Conservation (phyloP, 2,888 invertebrate genomes). For the Teleiodes luculella region DNA sequence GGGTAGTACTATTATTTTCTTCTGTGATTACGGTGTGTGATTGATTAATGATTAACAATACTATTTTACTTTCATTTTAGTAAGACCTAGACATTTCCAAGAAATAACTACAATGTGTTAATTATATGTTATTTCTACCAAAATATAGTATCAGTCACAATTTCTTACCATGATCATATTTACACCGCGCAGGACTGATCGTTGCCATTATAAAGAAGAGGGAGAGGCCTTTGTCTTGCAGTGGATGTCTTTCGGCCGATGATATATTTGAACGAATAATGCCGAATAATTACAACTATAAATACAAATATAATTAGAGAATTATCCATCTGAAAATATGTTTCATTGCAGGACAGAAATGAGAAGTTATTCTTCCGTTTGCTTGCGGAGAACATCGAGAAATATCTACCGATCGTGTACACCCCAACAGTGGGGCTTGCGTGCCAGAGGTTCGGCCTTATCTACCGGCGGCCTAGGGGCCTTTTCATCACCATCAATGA, state of each 20-base stretch:
- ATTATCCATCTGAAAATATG: conserved; percentile 37
- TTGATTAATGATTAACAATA: too few species aligned
- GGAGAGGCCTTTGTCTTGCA: too few species aligned
- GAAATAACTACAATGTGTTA: background rate
- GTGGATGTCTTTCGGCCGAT: too few species aligned
- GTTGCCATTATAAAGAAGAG: too few species aligned
- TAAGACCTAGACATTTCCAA: too few species aligned
- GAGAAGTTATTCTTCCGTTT: conserved; percentile 97
- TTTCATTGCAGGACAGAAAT: conserved; percentile 89
- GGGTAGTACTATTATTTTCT: too few species aligned
- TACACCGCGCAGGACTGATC: too few species aligned
- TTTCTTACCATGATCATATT: background rate
- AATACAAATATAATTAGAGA: too few species aligned
- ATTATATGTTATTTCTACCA: background rate
- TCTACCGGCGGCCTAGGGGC: conserved; percentile 95
- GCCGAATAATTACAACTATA: too few species aligned
- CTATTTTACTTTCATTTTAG: too few species aligned
- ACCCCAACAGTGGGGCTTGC: conserved; percentile 98
- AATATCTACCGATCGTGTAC: conserved; percentile 97
- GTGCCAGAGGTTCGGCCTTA: conserved; percentile 97
- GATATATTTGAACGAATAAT: too few species aligned
- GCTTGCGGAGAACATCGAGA: conserved; percentile 93
- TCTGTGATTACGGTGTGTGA: too few species aligned
- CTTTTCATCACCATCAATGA: conserved; percentile 98
- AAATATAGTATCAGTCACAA: background rate